Evolutionary conservation across 2,113 vertebrate genomes (phyloP).

Genomic region (Zosterops lateralis): DNA sequence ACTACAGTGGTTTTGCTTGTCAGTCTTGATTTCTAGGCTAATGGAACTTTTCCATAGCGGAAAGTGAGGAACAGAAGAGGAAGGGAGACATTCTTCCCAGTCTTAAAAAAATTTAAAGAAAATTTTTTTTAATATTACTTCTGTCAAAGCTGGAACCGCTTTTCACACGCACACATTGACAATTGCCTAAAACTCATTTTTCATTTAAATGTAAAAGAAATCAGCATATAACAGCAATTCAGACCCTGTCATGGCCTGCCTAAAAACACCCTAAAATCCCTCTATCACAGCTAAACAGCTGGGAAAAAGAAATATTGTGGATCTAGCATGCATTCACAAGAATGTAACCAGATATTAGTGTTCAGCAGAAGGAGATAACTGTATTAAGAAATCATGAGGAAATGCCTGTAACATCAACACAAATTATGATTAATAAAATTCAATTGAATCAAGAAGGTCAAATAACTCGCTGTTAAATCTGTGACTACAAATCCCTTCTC

Average conservation of each 20-base stretch:
- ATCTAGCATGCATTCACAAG: background rate
- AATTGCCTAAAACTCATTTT: background rate
- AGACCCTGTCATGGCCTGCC: background rate
- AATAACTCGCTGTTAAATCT: background rate
- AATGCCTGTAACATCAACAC: background rate
- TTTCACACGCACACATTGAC: background rate
- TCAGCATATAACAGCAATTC: background rate
- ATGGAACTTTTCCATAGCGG: background rate
- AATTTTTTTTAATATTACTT: background rate
- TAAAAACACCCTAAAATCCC: background rate
- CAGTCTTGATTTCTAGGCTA: background rate
- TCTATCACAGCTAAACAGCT: background rate
- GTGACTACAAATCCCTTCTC: background rate
- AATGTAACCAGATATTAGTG: background rate
- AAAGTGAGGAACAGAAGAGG: background rate
- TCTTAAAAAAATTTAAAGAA: background rate
- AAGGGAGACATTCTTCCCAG: rapidly evolving
- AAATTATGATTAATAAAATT: background rate
- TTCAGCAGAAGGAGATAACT: background rate
- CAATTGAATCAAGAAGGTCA: background rate
- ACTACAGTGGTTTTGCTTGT: background rate
- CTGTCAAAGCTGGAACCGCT: background rate
- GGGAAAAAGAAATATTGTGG: background rate
- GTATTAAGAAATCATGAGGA: background rate
- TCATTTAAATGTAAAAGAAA: background rate